A percentile compares a stretch with the other conserved stretches of the same genome.
These are phyloP conservation scores for Alces alces DNA, from an alignment of 2,113 vertebrate species.

Conservation along the genomic window DNA sequence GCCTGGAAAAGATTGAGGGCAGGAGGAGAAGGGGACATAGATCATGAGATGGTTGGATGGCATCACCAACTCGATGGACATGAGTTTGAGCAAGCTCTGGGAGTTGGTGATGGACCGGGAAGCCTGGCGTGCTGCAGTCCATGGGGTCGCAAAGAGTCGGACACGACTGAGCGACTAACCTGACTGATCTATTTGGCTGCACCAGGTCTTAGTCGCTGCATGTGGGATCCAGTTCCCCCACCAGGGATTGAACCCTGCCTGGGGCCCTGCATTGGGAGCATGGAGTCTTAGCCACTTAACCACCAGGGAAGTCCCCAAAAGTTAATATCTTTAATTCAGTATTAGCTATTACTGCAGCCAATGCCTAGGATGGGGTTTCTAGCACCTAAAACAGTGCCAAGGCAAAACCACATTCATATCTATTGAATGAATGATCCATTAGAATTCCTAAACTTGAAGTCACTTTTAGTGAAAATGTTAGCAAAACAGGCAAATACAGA, in stretches of 20 bases:
- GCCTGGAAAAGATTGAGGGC: background rate
- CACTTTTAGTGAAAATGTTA: background rate
- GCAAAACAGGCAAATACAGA: background rate
- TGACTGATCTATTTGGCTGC: background rate
- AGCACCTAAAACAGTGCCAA: background rate
- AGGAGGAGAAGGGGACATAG: background rate
- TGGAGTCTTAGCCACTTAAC: background rate
- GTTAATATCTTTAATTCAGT: background rate
- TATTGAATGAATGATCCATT: background rate
- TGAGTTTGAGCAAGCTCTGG: background rate
- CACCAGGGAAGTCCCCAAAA: background rate
- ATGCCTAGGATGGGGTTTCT: background rate
- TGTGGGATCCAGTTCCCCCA: background rate
- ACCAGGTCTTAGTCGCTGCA: background rate
- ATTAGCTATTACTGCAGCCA: background rate
- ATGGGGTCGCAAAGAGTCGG: background rate
- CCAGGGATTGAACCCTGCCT: background rate
- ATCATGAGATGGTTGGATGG: background rate
- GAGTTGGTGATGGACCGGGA: background rate
- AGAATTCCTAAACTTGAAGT: background rate
- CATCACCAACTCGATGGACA: background rate
- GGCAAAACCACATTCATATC: background rate
- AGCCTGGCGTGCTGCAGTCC: background rate
- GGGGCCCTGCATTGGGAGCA: background rate
- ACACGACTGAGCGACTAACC: background rate